These are phyloP conservation scores for Silurus asotus DNA, from an alignment of 2,113 vertebrate species.

Conservation along the genomic window DNA sequence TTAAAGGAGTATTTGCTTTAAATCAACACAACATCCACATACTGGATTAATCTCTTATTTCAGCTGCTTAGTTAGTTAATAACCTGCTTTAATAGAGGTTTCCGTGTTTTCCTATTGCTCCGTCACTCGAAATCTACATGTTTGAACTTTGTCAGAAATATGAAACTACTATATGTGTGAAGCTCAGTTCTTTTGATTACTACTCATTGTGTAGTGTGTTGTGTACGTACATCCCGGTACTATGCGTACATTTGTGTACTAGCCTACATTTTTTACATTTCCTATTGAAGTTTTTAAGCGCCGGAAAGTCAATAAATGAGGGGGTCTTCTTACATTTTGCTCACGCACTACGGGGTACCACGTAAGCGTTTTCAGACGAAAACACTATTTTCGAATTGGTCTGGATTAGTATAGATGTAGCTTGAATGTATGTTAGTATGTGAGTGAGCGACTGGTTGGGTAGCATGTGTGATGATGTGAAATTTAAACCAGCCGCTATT, in stretches of 20 bases:
- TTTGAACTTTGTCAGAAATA: not conserved
- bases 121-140: not conserved
- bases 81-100: not conserved
- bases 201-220: not conserved
- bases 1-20: not conserved
- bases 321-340: too few species aligned
- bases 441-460: not conserved
- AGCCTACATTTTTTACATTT: not conserved
- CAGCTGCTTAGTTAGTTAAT: not conserved
- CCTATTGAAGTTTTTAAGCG: too few species aligned
- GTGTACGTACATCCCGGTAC: not conserved
- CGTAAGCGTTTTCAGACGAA: too few species aligned
- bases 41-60: not conserved
- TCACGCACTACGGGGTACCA: too few species aligned
- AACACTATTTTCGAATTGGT: too few species aligned
- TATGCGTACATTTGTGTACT: not conserved
- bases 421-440: not conserved
- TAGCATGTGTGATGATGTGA: not conserved
- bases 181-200: not conserved
- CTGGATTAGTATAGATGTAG: too few species aligned
- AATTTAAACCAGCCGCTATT: not conserved
- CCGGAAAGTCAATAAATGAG: too few species aligned
- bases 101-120: not conserved
- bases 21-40: not conserved
- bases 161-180: not conserved